Evolutionary conservation across 2,113 vertebrate species (phyloP), one percentile per base, ranked within the genome.

Genomic region (Centropristis striata): DNA sequence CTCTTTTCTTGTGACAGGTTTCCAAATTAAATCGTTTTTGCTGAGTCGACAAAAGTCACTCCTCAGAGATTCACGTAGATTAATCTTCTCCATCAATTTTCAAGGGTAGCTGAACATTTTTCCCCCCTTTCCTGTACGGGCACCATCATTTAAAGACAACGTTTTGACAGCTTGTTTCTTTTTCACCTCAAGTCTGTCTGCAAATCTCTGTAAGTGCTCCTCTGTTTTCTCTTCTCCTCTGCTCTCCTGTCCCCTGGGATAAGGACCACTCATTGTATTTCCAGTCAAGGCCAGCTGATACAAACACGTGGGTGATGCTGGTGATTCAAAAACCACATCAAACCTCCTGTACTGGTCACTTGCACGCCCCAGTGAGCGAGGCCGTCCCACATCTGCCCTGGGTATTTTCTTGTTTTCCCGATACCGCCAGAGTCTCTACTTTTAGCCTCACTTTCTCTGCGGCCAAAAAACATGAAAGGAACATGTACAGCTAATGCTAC

Each of bases 391-490:
- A 85, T 85, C 85, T 88, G 83, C 64, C 50, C 49, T 1, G 71
- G 61, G 71, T 64, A 50, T 73, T 83, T 71, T 63, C 69, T 74
- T 68, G 64, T 69, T 77, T 71, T 76, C 58, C 71, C 44, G 50
- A 73, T 87, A 78, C 57, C 88, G 67, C 78, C 23, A 42, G n/a
- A 55, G 51, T 58, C 61, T 72, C 65, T 32, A 15, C 80, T 75
- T 71, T 32, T 25, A 57, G 79, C 73, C 37, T 90, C 84, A 91
- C 88, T 92, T 93, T 94, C 89, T 87, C 82, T 60, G 76, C 14
- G 50, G 73, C 81, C 78, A 81, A 80, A 66, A 84, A 89, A 90
- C 92, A 93, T 92, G 81, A 94, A 93, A 93, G 88, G 57, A 78
- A 89, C 87, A 90, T 78, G 69, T 86, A 92, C 88, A 84, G 44